Evolutionary conservation across 2,888 invertebrate genomes (phyloP).

Genomic region (Euclidia mi): DNA sequence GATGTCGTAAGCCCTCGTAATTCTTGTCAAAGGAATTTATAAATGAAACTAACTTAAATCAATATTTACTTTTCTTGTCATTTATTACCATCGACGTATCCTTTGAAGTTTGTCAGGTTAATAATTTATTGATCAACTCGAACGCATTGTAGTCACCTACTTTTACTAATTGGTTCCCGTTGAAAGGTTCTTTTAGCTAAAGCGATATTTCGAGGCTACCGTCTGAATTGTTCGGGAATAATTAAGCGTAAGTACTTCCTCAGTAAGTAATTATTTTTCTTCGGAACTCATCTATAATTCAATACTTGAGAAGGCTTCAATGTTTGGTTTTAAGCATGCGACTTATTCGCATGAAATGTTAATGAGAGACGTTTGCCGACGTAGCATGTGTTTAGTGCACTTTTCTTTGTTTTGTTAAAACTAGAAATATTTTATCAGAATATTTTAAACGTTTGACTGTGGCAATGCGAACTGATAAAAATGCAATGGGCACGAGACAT

Average conservation of each 20-base stretch:
- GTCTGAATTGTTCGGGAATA: constrained; percentile 70
- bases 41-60: constrained; percentile 18
- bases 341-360: constrained; percentile 41
- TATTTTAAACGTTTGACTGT: no score
- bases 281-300: constrained; percentile 65
- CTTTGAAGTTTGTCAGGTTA: constrained; percentile 62
- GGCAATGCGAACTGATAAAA: no score
- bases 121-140: constrained; percentile 69
- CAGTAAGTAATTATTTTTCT: constrained; percentile 70
- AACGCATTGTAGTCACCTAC: constrained; percentile 68
- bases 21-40: background rate
- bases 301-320: constrained; percentile 45
- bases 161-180: constrained; percentile 76
- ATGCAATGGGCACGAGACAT: no score
- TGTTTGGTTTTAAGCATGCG: constrained; percentile 53
- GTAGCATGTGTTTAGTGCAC: background rate
- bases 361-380: constrained; percentile 21
- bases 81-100: constrained; percentile 50
- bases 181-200: constrained; percentile 72
- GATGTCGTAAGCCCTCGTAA: no score
- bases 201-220: no score
- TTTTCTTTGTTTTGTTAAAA: background rate
- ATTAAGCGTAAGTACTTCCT: constrained; percentile 69
- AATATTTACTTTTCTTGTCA: constrained; percentile 41
- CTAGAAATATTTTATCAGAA: background rate